Evolutionary conservation across 2,113 vertebrate species (phyloP), one percentile per base, ranked within the genome.

Genomic region (Anguilla japonica): DNA sequence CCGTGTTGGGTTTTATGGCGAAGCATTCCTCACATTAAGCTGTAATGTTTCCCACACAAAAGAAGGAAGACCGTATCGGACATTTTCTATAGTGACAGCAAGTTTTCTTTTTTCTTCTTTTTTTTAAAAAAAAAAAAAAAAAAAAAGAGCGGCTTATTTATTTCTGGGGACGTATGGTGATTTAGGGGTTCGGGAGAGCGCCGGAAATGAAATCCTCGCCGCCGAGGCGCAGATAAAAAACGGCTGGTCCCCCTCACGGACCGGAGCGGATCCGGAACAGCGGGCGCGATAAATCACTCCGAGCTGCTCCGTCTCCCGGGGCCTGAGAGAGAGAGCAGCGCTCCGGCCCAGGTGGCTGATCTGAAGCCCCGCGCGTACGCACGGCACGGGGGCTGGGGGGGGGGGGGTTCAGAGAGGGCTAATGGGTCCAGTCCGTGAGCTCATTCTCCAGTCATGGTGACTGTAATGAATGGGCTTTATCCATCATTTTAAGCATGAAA

Each of bases 211-310:
- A 79, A 34, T 41, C 40, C 40, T 34, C 6, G 26, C 60, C 22
- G 46, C 15, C 18, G 46, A 56, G 11, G n/a, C 29, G 78, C 50
- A 40, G 11, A 46, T 79, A 40, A 85, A 85, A 79, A 85, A 79
- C 13, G 91, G 89, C 84, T 92, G 91, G 90, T 91, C 91, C 91
- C 88, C 91, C 90, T 57, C 43, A 26, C 50, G 53, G 86, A 90
- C 90, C 88, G 86, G 84, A 84, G 91, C 83, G 29, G 34, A 83
- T 41, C 89, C 85, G 34, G 71, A 75, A 75, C 91, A 87, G 91
- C 88, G 84, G 88, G 84, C 86, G 91, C 92, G 92, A 94, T 96
- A 93, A 93, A 94, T 95, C 95, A 94, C 89, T 84, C 89, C 91
- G 91, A 93, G 94, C 95, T 94, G 91, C 93, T 93, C 89, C 92